Percentiles rank a stretch among this genome's conserved stretches.
Evolutionary conservation across 2,888 invertebrate species (phyloP).

Genomic region (Altica lythri): DNA sequence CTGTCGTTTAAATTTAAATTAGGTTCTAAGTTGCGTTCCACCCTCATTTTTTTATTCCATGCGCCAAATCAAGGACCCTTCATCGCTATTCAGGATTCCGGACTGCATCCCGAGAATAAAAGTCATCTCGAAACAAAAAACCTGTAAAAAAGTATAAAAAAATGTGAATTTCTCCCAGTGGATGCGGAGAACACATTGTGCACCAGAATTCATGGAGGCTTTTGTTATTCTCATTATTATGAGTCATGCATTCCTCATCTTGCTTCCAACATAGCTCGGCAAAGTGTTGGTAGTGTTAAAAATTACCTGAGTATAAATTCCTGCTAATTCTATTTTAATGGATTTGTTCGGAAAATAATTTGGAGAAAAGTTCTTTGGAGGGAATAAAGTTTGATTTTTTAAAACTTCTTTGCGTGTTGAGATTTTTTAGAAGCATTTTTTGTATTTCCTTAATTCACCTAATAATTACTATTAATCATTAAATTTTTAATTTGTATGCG

Average conservation of each 20-base stretch:
- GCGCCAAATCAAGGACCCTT: constrained; percentile 6
- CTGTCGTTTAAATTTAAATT: not conserved
- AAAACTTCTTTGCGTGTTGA: too few species aligned
- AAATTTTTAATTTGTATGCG: too few species aligned
- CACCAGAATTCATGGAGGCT: constrained; percentile 40
- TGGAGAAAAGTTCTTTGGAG: constrained; percentile 12
- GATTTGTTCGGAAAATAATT: constrained; percentile 15
- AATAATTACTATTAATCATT: too few species aligned
- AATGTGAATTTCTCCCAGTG: constrained; percentile 42
- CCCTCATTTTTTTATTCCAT: not conserved
- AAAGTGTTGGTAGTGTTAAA: constrained; percentile 22
- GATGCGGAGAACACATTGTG: constrained; percentile 41
- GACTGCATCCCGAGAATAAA: constrained; percentile 9
- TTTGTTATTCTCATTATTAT: constrained; percentile 42
- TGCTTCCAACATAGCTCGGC: constrained; percentile 4
- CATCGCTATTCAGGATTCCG: not conserved
- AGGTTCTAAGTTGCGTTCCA: not conserved
- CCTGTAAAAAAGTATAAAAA: constrained; percentile 14
- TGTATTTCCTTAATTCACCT: too few species aligned
- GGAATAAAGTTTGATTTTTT: constrained; percentile 3
- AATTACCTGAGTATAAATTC: constrained; percentile 30
- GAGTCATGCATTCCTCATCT: constrained; percentile 29
- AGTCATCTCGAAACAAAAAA: constrained; percentile 11
- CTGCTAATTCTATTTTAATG: constrained; percentile 18
- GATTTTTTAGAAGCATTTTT: too few species aligned